Percentiles rank a stretch among this genome's conserved stretches.
Evolutionary conservation across 1,140 invertebrate species (phyloP).

Genomic region (Heliothis subflexa): DNA sequence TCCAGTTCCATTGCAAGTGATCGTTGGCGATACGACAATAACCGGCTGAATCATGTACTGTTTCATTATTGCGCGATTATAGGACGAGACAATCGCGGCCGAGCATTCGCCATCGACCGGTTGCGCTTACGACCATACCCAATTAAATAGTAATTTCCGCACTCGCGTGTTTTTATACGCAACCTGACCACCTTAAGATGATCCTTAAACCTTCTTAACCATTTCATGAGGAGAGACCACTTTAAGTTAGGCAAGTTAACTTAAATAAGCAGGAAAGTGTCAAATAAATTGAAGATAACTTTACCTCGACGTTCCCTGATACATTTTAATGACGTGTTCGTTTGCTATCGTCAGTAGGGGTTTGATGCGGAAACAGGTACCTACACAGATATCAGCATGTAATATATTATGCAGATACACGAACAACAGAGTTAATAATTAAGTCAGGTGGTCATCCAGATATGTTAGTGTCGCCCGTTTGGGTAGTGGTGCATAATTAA

Average conservation of each 20-base stretch:
- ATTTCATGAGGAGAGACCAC: not conserved
- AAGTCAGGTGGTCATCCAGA: not conserved
- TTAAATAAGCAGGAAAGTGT: conserved; percentile 9
- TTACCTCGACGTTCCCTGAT: conserved; percentile 22
- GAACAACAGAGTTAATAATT: conserved; percentile 1
- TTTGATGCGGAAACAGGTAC: not conserved
- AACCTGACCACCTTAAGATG: not conserved
- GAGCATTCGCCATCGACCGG: conserved; percentile 42
- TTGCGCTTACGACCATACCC: conserved; percentile 49
- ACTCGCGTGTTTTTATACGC: conserved; percentile 38
- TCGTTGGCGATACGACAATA: conserved; percentile 33
- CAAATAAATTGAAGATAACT: conserved; percentile 24
- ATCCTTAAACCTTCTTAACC: not conserved
- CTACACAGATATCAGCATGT: not conserved
- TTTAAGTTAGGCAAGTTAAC: not conserved
- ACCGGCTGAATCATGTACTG: conserved; percentile 8
- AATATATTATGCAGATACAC: not conserved
- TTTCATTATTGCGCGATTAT: conserved; percentile 29
- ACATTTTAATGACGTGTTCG: conserved; percentile 28
- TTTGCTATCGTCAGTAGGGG: not conserved
- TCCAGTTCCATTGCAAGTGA: conserved; percentile 35
- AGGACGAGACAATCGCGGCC: conserved; percentile 18
- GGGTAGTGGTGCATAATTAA: conserved; percentile 49
- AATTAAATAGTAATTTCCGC: conserved; percentile 58
- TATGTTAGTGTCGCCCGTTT: not conserved